These are phyloP conservation scores for Aphyosemion australe DNA, from an alignment of 2,113 vertebrate species.

Conservation along the genomic window DNA sequence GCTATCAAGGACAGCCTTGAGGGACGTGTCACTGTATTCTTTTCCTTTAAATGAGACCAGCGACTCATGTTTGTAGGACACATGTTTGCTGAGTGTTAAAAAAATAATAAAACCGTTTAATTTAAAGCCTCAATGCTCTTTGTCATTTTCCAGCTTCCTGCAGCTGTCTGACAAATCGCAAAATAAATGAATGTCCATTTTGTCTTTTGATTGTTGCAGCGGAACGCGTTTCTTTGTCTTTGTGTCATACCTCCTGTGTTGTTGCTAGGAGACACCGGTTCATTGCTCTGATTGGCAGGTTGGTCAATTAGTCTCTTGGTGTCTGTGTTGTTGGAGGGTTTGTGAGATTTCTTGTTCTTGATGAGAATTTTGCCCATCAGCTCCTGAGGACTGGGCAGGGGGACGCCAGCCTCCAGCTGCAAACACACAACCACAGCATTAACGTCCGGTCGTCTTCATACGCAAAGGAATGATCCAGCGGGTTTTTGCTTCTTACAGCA, in stretches of 20 bases:
- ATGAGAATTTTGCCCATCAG: conserved; percentile 97
- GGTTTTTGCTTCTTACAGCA: conserved; percentile 78
- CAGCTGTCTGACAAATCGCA: background rate
- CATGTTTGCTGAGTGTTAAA: conserved; percentile 16
- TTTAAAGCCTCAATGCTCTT: background rate
- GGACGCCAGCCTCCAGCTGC: conserved; percentile 90
- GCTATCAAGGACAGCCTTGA: background rate
- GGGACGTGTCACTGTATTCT: background rate
- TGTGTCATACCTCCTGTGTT: conserved; percentile 79
- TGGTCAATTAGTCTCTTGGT: conserved; percentile 93
- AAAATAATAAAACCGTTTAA: background rate
- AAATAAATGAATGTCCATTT: background rate
- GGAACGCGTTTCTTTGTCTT: conserved; percentile 42
- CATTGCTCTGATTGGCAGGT: conserved; percentile 90
- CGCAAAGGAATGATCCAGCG: background rate
- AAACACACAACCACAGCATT: conserved; percentile 12
- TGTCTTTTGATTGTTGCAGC: conserved; percentile 5
- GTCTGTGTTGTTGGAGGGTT: conserved; percentile 86
- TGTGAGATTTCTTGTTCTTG: conserved; percentile 99
- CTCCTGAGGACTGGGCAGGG: conserved; percentile 94
- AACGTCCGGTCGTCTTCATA: accelerated
- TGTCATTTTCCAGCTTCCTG: background rate
- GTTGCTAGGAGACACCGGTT: conserved; percentile 90
- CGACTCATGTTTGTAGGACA: conserved; percentile 36
- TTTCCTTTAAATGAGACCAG: conserved; percentile 1